phyloP scores from a whole-genome alignment of 2,113 vertebrate genomes.

The Ornithorhynchus anatinus region DNA sequence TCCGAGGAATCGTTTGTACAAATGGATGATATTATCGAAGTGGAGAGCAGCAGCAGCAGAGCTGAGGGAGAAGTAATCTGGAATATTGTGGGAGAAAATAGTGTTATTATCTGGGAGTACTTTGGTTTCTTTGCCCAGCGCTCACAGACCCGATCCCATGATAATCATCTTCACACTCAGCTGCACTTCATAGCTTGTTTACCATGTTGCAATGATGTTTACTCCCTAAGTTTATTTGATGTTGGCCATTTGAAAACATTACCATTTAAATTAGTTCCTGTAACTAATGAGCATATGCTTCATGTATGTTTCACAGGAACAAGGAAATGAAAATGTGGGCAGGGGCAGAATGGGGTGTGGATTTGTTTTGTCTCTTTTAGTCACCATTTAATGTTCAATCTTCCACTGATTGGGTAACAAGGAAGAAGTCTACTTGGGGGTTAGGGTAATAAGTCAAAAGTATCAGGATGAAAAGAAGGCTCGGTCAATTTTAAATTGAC shows the following conservation, averaged over 20 bases:
- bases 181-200: slow-evolving; percentile 71
- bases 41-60: slow-evolving; percentile 12
- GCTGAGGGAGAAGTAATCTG: slow-evolving; percentile 58
- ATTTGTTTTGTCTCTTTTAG: not conserved
- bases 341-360: not conserved
- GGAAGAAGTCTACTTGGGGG: not conserved
- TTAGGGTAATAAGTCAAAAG: not conserved
- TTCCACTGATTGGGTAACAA: not conserved
- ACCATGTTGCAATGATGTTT: slow-evolving; percentile 57
- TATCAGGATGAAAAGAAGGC: not conserved
- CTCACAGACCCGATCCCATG: slow-evolving; percentile 48
- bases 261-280: slow-evolving; percentile 66
- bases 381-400: not conserved
- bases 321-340: slow-evolving; percentile 15
- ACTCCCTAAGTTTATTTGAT: slow-evolving; percentile 65
- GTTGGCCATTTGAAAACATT: slow-evolving; percentile 64
- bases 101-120: slow-evolving; percentile 52
- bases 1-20: slow-evolving; percentile 13
- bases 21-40: slow-evolving; percentile 28
- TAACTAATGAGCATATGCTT: slow-evolving; percentile 70
- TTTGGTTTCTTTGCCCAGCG: slow-evolving; percentile 61
- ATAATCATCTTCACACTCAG: slow-evolving; percentile 67
- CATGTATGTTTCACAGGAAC: slow-evolving; percentile 23
- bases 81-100: slow-evolving; percentile 58
- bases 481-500: slow-evolving; percentile 16